Conservation (phyloP, 2,113 vertebrate genomes). For the human (Homo sapiens) region GRCh38 chr1:227161501-227162000, state of each 20-base stretch:
- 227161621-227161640: neutral
- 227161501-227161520: neutral
- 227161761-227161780: neutral
- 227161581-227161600: neutral
- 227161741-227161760: neutral
- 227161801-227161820: neutral
- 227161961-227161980: neutral
- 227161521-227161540: neutral
- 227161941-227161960: neutral
- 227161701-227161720: neutral
- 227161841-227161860: neutral
- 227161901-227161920: neutral
- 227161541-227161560: neutral
- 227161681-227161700: neutral
- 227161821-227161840: neutral
- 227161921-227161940: neutral
- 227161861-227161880: neutral
- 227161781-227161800: neutral
- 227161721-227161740: neutral
- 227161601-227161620: neutral
- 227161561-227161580: neutral
- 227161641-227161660: neutral
- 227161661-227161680: neutral
- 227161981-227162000: neutral
- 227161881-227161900: neutral